phyloP scores from a whole-genome alignment of 2,113 vertebrate species.

The Calcarius ornatus region DNA sequence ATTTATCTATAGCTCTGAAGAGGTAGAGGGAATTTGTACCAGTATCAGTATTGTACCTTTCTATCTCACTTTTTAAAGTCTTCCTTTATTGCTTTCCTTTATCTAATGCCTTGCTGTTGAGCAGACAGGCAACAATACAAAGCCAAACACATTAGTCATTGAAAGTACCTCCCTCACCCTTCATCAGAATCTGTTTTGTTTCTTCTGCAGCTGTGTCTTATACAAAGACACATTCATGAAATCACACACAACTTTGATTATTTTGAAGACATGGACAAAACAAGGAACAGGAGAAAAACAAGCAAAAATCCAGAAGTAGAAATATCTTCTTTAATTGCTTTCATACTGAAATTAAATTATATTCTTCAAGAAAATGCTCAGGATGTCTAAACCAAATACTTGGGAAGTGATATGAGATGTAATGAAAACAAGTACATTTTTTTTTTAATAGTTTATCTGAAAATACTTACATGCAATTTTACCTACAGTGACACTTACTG shows the following conservation, averaged over 20 bases:
- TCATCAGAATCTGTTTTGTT: not conserved
- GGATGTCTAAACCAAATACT: not conserved
- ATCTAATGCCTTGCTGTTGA: not conserved
- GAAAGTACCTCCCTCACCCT: not conserved
- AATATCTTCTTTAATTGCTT: not conserved
- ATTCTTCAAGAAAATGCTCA: not conserved
- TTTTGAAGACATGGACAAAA: not conserved
- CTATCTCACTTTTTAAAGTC: not conserved
- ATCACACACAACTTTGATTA: not conserved
- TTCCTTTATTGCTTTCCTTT: not conserved
- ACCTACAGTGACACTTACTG: not conserved
- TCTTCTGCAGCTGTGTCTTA: conserved; percentile 36
- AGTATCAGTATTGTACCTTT: not conserved
- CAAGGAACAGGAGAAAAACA: not conserved
- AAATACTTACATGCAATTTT: not conserved
- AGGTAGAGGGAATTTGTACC: not conserved
- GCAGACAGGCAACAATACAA: not conserved
- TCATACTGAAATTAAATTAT: not conserved
- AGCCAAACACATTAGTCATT: not conserved
- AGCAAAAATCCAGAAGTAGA: not conserved
- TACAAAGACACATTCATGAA: conserved; percentile 30
- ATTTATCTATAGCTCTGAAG: not conserved
- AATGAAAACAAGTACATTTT: not conserved
- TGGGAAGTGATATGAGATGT: not conserved
- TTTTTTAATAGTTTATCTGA: not conserved